These are phyloP conservation scores for Panzeria rudis DNA, from an alignment of 2,888 invertebrate species.

Conservation along the genomic window DNA sequence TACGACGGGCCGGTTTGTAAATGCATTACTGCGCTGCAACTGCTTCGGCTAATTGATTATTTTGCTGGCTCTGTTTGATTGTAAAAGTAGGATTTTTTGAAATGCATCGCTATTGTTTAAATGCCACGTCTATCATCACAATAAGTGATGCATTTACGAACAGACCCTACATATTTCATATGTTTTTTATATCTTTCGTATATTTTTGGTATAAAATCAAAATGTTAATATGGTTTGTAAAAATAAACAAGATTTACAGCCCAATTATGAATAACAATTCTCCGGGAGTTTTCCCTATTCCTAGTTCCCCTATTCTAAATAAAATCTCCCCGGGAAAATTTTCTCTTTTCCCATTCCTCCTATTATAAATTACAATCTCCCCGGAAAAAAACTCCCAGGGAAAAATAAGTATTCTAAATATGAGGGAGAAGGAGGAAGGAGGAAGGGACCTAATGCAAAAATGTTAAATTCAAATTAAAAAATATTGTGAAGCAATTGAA, in stretches of 20 bases:
- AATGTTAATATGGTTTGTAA: neutral
- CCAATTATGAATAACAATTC: too few species aligned
- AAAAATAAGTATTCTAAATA: too few species aligned
- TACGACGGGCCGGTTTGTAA: neutral
- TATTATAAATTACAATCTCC: too few species aligned
- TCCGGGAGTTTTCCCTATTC: too few species aligned
- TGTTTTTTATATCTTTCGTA: neutral
- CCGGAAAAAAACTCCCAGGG: too few species aligned
- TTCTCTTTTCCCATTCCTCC: too few species aligned
- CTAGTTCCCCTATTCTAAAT: too few species aligned
- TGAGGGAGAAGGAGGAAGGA: too few species aligned
- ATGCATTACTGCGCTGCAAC: neutral
- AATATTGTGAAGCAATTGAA: too few species aligned
- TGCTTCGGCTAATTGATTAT: neutral
- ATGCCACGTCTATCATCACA: neutral
- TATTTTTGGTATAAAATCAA: neutral
- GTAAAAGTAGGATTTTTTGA: neutral
- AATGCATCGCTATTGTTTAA: neutral
- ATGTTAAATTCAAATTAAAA: too few species aligned
- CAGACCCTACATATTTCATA: neutral
- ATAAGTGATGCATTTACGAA: conserved; percentile 1
- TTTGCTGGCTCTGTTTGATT: neutral
- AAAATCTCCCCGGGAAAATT: too few species aligned
- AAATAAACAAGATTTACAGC: neutral
- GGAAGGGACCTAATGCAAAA: too few species aligned